These are phyloP conservation scores for Campylomormyrus numenius DNA, from an alignment of 2,113 vertebrate genomes.

Conservation along the genomic window DNA sequence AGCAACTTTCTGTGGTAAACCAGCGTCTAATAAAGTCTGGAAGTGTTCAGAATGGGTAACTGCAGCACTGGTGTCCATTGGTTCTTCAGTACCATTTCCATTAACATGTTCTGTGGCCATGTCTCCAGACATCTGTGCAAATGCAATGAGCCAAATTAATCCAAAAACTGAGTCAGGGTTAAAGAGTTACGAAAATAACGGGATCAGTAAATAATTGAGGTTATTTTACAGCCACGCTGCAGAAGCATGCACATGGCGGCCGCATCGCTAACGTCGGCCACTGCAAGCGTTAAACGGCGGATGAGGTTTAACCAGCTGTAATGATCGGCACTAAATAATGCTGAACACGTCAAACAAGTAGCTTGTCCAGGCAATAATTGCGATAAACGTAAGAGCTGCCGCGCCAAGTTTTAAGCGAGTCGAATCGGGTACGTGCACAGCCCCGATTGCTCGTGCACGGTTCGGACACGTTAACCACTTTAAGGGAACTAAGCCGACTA, in stretches of 20 bases:
- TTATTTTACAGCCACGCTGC: background rate
- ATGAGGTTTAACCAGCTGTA: background rate
- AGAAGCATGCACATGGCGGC: constrained; percentile 13
- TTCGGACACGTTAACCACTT: background rate
- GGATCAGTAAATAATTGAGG: background rate
- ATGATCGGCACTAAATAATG: background rate
- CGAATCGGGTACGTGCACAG: background rate
- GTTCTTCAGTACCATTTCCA: constrained; percentile 95
- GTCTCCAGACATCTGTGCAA: constrained; percentile 85
- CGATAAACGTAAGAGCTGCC: background rate
- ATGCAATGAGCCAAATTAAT: constrained; percentile 69
- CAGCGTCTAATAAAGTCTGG: constrained; percentile 86
- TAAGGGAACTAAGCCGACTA: background rate
- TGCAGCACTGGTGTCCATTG: constrained; percentile 87
- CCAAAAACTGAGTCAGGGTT: constrained; percentile 36
- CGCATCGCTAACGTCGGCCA: background rate
- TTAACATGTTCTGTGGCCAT: constrained; percentile 97
- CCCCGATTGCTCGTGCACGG: background rate
- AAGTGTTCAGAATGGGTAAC: constrained; percentile 88
- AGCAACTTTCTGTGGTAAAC: constrained; percentile 90
- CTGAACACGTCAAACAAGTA: background rate
- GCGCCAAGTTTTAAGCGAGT: background rate
- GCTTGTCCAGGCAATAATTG: background rate
- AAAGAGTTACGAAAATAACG: background rate
- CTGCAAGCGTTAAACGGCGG: background rate